These are phyloP conservation scores for Nylanderia fulva DNA, from an alignment of 1,140 invertebrate species.

Conservation along the genomic window DNA sequence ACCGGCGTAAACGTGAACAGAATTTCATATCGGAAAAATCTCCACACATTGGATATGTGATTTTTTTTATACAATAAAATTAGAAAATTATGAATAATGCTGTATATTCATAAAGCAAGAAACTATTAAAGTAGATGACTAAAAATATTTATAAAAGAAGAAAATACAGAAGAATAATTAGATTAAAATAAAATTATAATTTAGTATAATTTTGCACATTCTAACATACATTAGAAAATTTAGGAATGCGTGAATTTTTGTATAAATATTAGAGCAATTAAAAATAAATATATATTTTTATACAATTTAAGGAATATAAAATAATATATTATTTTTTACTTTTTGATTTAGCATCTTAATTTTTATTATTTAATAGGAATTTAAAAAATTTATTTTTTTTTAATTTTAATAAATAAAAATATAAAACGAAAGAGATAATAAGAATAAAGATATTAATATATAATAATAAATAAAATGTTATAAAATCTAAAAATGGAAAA, in stretches of 20 bases:
- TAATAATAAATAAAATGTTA: not conserved
- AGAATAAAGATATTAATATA: not conserved
- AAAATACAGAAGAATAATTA: not conserved
- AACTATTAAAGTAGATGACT: slow-evolving; percentile 18
- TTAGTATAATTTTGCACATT: not conserved
- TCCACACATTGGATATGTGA: slow-evolving; percentile 40
- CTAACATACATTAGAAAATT: not conserved
- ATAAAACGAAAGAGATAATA: not conserved
- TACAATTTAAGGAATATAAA: not conserved
- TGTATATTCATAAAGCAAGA: slow-evolving; percentile 52
- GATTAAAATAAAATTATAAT: not conserved
- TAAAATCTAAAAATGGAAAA: not conserved
- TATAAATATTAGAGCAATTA: not conserved
- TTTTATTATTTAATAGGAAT: not conserved
- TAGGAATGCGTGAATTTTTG: not conserved
- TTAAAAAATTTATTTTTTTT: not conserved
- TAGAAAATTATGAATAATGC: slow-evolving; percentile 64
- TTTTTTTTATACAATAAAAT: slow-evolving; percentile 20
- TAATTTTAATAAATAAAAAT: not conserved
- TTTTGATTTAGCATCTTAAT: not conserved
- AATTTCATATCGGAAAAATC: slow-evolving; percentile 71
- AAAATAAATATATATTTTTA: not conserved
- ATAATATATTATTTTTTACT: not conserved
- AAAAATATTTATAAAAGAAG: not conserved
- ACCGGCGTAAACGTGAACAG: slow-evolving; percentile 72